A percentile compares a stretch with the other conserved stretches of the same genome.
Conservation (phyloP, 30 jellyfish, hydroid and myxozoan genomes). For the Chrysaora quinquecirrha region DNA sequence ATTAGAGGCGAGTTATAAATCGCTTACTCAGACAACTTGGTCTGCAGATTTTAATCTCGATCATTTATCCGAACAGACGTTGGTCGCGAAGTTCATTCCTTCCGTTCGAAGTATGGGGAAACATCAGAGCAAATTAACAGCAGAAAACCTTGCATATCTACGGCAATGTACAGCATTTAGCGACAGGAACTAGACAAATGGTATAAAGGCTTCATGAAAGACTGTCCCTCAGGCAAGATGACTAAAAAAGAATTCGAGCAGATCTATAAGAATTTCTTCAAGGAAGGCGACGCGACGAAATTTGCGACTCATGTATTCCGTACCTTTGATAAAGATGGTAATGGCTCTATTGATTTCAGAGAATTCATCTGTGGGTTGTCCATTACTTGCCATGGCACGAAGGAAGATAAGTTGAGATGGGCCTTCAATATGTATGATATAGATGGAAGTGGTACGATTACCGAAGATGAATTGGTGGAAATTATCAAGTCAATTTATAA, state of each 20-base stretch:
- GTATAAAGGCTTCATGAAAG: constrained; percentile 99
- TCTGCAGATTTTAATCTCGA: constrained; percentile 6
- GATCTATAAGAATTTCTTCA: constrained; percentile 94
- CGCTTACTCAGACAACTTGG: constrained; percentile 44
- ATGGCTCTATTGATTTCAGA: constrained; percentile 95
- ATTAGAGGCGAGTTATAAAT: background rate
- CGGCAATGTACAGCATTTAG: constrained; percentile 98
- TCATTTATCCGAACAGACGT: background rate
- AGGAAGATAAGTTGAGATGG: constrained; percentile 99
- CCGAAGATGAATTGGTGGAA: constrained; percentile 94
- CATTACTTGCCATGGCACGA: constrained; percentile 98
- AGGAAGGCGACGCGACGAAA: constrained; percentile 98
- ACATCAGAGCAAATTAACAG: constrained; percentile 96
- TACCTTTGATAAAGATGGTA: constrained; percentile 97
- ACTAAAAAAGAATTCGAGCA: constrained; percentile 96
- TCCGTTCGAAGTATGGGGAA: constrained; percentile 81
- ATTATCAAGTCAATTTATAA: constrained; percentile 85
- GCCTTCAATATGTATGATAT: constrained; percentile 99
- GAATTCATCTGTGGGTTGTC: constrained; percentile 99
- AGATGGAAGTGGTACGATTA: constrained; percentile 97
- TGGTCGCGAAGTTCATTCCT: background rate
- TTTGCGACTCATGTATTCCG: constrained; percentile 99
- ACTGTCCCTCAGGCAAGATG: constrained; percentile 98
- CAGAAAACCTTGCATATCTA: constrained; percentile 90
- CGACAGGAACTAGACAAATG: constrained; percentile 95